phyloP scores from a whole-genome alignment of 2,797 vertebrate genomes.

The Octomys mimax region DNA sequence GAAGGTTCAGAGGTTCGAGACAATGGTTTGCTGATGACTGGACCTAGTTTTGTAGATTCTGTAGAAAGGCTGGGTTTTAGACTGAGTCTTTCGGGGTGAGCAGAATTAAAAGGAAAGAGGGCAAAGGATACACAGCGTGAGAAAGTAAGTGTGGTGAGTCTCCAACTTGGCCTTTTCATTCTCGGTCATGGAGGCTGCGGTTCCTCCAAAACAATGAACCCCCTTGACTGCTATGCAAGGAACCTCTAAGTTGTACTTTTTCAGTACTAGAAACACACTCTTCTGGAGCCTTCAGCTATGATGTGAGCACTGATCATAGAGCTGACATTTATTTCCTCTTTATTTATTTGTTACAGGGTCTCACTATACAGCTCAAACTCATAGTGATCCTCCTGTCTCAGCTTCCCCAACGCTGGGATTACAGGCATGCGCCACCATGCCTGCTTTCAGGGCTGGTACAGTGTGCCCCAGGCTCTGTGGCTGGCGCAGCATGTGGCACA shows the following conservation, averaged over 20 bases:
- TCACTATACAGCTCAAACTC: no score
- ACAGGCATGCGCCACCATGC: no score
- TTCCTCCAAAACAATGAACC: background rate
- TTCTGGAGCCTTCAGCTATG: background rate
- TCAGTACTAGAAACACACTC: background rate
- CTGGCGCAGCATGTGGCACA: no score
- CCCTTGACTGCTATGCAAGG: background rate
- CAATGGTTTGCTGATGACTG: background rate
- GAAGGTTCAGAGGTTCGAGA: background rate
- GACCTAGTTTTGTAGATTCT: background rate
- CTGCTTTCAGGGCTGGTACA: no score
- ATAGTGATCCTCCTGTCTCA: no score
- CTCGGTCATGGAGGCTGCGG: no score
- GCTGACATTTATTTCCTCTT: background rate
- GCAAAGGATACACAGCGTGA: background rate
- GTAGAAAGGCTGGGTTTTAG: background rate
- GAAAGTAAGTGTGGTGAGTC: background rate
- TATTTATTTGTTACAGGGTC: no score
- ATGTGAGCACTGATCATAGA: background rate
- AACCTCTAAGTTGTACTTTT: background rate
- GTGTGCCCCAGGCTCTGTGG: no score
- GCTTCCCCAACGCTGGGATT: no score
- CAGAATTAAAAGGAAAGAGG: background rate
- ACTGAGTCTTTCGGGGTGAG: background rate
- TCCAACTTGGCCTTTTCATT: background rate